phyloP scores from a whole-genome alignment of 2,113 vertebrate species.

The Hyperoodon ampullatus region DNA sequence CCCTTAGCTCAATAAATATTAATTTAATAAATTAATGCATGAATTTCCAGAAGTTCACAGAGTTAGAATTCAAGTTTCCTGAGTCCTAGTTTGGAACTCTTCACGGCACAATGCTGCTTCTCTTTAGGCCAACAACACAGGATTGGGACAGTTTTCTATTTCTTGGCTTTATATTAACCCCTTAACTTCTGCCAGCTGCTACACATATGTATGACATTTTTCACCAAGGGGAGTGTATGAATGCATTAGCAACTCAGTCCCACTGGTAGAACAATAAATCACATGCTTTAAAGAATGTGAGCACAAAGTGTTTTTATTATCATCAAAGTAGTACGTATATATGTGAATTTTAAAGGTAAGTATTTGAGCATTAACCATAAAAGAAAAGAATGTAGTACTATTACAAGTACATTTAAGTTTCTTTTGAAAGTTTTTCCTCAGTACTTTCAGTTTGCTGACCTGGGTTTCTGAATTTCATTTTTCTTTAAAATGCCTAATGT shows the following conservation, averaged over 20 bases:
- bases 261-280: constrained; percentile 33
- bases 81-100: not conserved
- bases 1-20: constrained; percentile 2
- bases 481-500: constrained; percentile 36
- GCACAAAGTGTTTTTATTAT: not conserved
- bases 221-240: not conserved
- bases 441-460: constrained; percentile 41
- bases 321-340: not conserved
- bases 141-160: constrained; percentile 7
- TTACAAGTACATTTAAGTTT: constrained; percentile 15
- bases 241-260: not conserved
- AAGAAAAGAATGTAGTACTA: not conserved
- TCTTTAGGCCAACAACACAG: not conserved
- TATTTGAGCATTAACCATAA: not conserved
- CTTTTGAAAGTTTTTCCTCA: not conserved
- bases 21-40: constrained; percentile 14
- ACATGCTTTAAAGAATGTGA: constrained; percentile 21
- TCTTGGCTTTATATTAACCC: constrained; percentile 14
- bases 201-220: not conserved
- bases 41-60: not conserved
- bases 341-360: not conserved
- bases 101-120: not conserved
- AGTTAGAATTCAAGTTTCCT: not conserved
- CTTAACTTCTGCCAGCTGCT: constrained; percentile 21
- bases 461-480: constrained; percentile 44